Percentiles rank a stretch among this genome's conserved stretches.
phyloP scores from a whole-genome alignment of 2,888 invertebrate species.

The Trissonchulus sp. region DNA sequence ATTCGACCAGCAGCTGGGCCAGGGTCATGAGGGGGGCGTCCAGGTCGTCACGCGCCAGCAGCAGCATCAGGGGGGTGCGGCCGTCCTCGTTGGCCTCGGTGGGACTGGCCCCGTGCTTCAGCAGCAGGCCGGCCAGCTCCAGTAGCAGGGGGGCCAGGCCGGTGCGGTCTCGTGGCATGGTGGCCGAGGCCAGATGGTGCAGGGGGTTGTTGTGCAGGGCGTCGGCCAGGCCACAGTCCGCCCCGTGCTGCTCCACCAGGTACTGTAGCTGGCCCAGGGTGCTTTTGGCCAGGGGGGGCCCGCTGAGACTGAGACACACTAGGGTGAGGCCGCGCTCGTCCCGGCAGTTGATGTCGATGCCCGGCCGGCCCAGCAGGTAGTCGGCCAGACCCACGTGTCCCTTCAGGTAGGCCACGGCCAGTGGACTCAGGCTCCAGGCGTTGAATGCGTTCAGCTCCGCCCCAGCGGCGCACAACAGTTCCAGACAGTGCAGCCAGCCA shows the following conservation, averaged over 20 bases:
- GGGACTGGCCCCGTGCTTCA: not conserved
- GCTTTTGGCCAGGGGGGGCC: slow-evolving; percentile 41
- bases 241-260: slow-evolving; percentile 54
- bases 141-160: too few species aligned
- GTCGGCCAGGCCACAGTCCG: slow-evolving; percentile 45
- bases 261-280: slow-evolving; percentile 52
- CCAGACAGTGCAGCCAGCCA: slow-evolving; percentile 58
- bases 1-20: not conserved
- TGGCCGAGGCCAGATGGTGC: slow-evolving; percentile 31
- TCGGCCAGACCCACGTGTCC: slow-evolving; percentile 55
- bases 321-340: slow-evolving; percentile 55
- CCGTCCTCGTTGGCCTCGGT: not conserved
- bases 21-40: not conserved
- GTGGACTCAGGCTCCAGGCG: slow-evolving; percentile 55
- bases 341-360: slow-evolving; percentile 55
- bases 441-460: slow-evolving; percentile 39
- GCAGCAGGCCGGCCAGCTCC: not conserved
- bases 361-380: slow-evolving; percentile 53
- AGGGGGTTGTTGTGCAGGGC: slow-evolving; percentile 38
- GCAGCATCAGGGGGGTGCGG: not conserved
- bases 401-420: slow-evolving; percentile 58
- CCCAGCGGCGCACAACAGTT: slow-evolving; percentile 55
- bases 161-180: too few species aligned
- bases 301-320: slow-evolving; percentile 33
- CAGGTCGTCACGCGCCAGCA: not conserved